Base-by-base conservation (phyloP, 35 echinoderm and acorn worm genomes). In the Stichopus chloronotus region DNA sequence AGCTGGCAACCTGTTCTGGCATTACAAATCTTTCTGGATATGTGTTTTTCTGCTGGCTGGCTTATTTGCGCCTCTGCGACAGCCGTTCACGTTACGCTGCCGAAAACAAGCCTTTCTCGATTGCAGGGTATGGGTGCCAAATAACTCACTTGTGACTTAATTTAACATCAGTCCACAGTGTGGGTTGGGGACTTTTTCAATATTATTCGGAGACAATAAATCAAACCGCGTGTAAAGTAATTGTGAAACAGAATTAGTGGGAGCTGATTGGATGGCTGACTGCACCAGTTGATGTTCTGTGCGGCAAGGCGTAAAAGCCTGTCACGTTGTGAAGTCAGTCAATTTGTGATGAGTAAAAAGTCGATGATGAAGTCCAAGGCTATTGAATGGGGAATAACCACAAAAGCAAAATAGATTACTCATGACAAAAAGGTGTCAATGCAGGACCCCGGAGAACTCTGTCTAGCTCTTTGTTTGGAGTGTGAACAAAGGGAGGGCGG, bases 121-220 rank as follows among this genome's bases (percentile, higher is more conserved):
- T 74, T 74, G 69, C 69, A 74, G 20, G 69, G 69, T 74, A 19
- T 14, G 17, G 69, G 55, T 85, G 82, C 55, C 55, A 81, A 85
- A 85, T 85, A 85, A 85, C 5, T 56, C 52, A 85, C 21, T 85
- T 4, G 13, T 85, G 55, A 85, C 82, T 85, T 85, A 58, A 85
- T 85, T 85, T 85, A 85, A 85, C 55, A 58, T 56, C 20, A 58
- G 55, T 85, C 82, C 21, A 58, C 55, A 55, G 57, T 85, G n/a
- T 17, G 82, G n/a, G 54, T 85, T 58, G 82, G 82, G 82, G 82
- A 85, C 82, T 58, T 78, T 85, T 85, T 58, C 82, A 85, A 85
- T 59, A 85, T 58, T 43, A 85, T 74, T 85, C 82, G 4, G 82
- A 58, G 82, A 85, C 82, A 85, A 85, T 85, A 85, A 85, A 85